Base-by-base conservation (phyloP, 35 echinoderm and acorn worm species). In the Apostichopus californicus region DNA sequence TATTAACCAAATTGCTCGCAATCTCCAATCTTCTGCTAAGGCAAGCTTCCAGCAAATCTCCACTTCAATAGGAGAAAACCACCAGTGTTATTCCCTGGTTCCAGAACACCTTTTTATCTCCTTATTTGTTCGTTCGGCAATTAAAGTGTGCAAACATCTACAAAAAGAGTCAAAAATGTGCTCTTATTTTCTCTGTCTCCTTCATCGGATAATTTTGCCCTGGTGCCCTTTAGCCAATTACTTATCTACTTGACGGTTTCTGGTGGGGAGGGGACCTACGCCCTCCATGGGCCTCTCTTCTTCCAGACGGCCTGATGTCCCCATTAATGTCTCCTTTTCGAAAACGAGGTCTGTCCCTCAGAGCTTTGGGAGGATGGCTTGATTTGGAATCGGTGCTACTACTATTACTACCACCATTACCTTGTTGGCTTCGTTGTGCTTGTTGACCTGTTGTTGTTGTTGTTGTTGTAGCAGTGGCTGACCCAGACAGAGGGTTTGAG, bases 221-320 rank as follows among this genome's bases (percentile, higher is more conserved):
- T 14, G 6, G 71, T 7, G 71, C 17, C 71, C 71, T 22, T 9
- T 8, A 54, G 18, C 12, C 20, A 8, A 17, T n/a, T 34, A 23
- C 59, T 77, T 95, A 93, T 58, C 66, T 95, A 87, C 80, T 95
- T 58, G 87, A 80, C 15, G 87, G 92, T 23, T 93, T 93, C 26
- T 93, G 92, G 54, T 93, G 94, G 17, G 92, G 94, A 12, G 94
- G 94, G 25, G 94, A 95, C 79, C 92, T 93, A 11, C 94, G 82
- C 23, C 92, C 92, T n/a, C 92, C 81, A 46, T 95, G 87, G 13
- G 89, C 66, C 23, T 93, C 94, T 80, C 94, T 93, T 9, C 92
- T 63, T 14, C 88, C 77, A 75, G 58, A 90, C 59, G 77, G 63
- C 21, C 92, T 79, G 8, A 82, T 77, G 5, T 93, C 94, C 15